Percentiles rank a stretch among this genome's conserved stretches.
Conservation (phyloP, 2,888 invertebrate species). For the Watsonalla cultraria region DNA sequence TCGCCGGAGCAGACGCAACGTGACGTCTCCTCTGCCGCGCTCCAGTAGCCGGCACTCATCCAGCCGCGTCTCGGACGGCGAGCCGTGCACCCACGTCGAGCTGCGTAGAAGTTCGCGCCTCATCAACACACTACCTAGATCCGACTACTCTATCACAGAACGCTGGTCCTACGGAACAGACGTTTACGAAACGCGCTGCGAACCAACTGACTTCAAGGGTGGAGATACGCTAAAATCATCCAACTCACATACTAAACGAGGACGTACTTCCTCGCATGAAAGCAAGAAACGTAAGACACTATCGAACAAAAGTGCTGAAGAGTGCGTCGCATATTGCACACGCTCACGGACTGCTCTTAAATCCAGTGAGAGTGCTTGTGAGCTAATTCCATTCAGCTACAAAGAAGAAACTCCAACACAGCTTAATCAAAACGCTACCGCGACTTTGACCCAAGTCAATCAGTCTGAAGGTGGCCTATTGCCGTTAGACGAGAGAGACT, state of each 20-base stretch:
- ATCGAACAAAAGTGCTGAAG: slow-evolving; percentile 48
- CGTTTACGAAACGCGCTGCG: slow-evolving; percentile 74
- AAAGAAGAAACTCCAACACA: slow-evolving; percentile 40
- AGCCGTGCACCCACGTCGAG: slow-evolving; percentile 58
- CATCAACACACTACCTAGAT: slow-evolving; percentile 64
- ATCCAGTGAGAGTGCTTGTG: slow-evolving; percentile 65
- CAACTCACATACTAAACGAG: slow-evolving; percentile 47
- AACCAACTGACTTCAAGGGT: slow-evolving; percentile 51
- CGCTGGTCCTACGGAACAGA: slow-evolving; percentile 78
- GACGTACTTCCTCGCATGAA: slow-evolving; percentile 65
- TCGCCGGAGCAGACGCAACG: slow-evolving; percentile 61
- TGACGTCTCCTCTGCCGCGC: slow-evolving; percentile 61
- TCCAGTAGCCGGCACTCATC: slow-evolving; percentile 52
- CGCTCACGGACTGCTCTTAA: slow-evolving; percentile 73
- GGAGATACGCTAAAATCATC: slow-evolving; percentile 54
- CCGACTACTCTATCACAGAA: slow-evolving; percentile 78
- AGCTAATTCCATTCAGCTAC: slow-evolving; percentile 43
- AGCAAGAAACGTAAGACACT: slow-evolving; percentile 60
- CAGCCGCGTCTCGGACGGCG: slow-evolving; percentile 50
- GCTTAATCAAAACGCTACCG: slow-evolving; percentile 40
- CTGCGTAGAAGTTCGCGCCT: slow-evolving; percentile 73
- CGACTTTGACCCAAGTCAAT: slow-evolving; percentile 40
- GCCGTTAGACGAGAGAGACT: slow-evolving; percentile 73
- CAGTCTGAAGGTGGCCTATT: slow-evolving; percentile 65
- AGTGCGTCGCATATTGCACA: slow-evolving; percentile 70